phyloP scores from a whole-genome alignment of 1,140 invertebrate species.

The Sinonovacula constricta region DNA sequence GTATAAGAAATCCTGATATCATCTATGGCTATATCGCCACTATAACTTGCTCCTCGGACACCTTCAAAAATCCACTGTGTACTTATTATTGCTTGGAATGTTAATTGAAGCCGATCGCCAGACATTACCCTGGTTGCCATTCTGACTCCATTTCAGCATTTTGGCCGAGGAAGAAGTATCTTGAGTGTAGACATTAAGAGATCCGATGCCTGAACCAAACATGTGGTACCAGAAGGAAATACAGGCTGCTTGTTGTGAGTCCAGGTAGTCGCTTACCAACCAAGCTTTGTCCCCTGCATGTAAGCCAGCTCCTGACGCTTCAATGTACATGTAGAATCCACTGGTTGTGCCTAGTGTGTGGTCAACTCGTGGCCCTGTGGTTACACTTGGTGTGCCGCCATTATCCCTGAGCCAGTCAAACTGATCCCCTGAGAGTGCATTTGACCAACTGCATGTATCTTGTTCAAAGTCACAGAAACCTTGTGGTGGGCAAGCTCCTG shows the following conservation, averaged over 20 bases:
- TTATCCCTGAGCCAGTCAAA: slow-evolving; percentile 72
- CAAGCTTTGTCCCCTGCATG: slow-evolving; percentile 65
- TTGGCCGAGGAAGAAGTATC: slow-evolving; percentile 54
- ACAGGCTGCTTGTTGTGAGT: slow-evolving; percentile 52
- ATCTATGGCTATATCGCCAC: slow-evolving; percentile 88
- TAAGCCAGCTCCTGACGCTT: slow-evolving; percentile 61
- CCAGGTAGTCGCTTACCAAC: slow-evolving; percentile 65
- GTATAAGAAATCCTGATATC: slow-evolving; percentile 82
- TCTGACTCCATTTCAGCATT: slow-evolving; percentile 58
- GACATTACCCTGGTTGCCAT: slow-evolving; percentile 69
- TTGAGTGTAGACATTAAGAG: slow-evolving; percentile 74
- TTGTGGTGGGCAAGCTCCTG: slow-evolving; percentile 64
- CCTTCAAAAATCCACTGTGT: slow-evolving; percentile 84
- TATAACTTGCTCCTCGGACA: slow-evolving; percentile 82
- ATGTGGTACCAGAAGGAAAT: slow-evolving; percentile 76
- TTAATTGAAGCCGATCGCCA: slow-evolving; percentile 56
- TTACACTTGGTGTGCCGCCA: slow-evolving; percentile 60
- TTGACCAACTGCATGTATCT: slow-evolving; percentile 72
- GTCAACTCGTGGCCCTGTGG: slow-evolving; percentile 74
- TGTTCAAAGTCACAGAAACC: slow-evolving; percentile 72
- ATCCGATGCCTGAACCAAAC: slow-evolving; percentile 71
- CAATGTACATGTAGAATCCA: slow-evolving; percentile 73
- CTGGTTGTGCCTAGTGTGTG: slow-evolving; percentile 70
- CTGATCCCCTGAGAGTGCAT: slow-evolving; percentile 62
- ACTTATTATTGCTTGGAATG: slow-evolving; percentile 43